Evolutionary conservation across 2,113 vertebrate genomes (phyloP).

Genomic region (Xenopus borealis): DNA sequence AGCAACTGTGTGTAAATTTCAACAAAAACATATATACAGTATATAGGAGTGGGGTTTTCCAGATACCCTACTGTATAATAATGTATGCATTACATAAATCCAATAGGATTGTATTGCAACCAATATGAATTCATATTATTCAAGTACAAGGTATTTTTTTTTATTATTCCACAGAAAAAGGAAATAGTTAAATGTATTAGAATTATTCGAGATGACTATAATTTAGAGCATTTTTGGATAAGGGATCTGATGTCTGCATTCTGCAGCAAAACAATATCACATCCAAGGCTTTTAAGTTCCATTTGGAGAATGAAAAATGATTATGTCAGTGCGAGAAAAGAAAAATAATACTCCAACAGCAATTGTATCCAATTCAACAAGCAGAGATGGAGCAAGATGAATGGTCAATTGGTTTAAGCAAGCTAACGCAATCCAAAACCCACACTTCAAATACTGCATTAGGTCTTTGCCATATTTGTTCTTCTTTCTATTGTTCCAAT

Average conservation of each 20-base stretch:
- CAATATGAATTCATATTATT: too few species aligned
- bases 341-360: conserved; percentile 51
- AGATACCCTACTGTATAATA: too few species aligned
- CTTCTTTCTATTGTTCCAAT: conserved; percentile 15
- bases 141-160: too few species aligned
- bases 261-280: conserved; percentile 57
- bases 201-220: too few species aligned
- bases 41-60: too few species aligned
- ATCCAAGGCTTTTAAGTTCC: conserved; percentile 60
- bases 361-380: conserved; percentile 56
- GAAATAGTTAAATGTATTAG: too few species aligned
- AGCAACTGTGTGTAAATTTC: too few species aligned
- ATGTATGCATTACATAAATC: too few species aligned
- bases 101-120: too few species aligned
- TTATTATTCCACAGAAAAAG: too few species aligned
- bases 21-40: too few species aligned
- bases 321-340: conserved; percentile 58
- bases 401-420: conserved; percentile 55
- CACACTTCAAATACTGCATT: conserved; percentile 51
- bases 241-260: conserved; percentile 30
- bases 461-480: conserved; percentile 43
- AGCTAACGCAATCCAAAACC: conserved; percentile 40
- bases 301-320: conserved; percentile 63
- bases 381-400: conserved; percentile 53
- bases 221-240: too few species aligned